Evolutionary conservation across 2,113 vertebrate species (phyloP).

Genomic region (Paramormyrops kingsleyae): DNA sequence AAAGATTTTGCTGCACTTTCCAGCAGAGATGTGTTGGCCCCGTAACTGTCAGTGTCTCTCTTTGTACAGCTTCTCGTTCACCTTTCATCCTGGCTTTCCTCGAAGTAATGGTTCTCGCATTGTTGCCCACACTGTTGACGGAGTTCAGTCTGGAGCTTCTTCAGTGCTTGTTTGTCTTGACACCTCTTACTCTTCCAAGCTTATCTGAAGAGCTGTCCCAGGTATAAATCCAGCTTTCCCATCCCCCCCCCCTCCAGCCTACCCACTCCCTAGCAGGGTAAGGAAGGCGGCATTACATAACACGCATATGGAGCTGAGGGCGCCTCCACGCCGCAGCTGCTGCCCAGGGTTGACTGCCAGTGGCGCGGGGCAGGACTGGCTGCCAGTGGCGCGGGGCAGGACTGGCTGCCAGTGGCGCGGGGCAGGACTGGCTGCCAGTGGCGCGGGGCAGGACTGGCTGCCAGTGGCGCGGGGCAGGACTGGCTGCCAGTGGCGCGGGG

Average conservation of each 20-base stretch:
- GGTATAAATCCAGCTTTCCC: neutral
- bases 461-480: neutral
- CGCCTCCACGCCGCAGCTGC: neutral
- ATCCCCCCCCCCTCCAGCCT: neutral
- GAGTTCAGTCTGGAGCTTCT: neutral
- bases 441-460: neutral
- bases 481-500: neutral
- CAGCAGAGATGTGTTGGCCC: neutral
- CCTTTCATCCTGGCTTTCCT: neutral
- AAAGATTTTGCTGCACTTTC: neutral
- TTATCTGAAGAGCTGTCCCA: neutral
- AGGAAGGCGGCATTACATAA: slow-evolving; percentile 4
- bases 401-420: neutral
- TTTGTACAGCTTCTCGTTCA: neutral
- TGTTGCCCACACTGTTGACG: neutral
- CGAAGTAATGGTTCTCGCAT: neutral
- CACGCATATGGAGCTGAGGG: neutral
- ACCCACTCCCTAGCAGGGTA: neutral
- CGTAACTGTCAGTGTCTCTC: neutral
- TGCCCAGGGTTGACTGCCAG: neutral
- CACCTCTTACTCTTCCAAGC: neutral
- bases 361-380: neutral
- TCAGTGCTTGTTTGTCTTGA: neutral
- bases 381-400: neutral
- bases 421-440: neutral